Conservation (phyloP, 1,140 invertebrate species). For the Sinonovacula constricta region DNA sequence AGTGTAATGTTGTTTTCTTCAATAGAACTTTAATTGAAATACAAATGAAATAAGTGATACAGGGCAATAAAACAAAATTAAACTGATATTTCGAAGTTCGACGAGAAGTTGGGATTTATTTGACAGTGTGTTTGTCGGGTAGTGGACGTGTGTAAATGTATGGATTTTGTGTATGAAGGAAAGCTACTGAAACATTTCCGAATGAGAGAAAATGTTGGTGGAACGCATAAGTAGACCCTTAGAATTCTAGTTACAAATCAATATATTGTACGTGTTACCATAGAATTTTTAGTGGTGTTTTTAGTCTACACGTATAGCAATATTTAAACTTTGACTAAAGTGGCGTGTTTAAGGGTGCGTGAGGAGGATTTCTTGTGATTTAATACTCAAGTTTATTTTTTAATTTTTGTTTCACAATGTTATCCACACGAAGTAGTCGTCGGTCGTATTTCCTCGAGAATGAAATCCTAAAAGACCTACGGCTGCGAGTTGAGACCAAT, state of each 20-base stretch:
- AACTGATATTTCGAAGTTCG: no score
- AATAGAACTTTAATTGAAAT: no score
- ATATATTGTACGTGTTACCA: background rate
- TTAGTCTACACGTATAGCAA: background rate
- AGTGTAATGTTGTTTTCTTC: no score
- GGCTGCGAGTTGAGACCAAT: constrained; percentile 72
- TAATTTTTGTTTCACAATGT: background rate
- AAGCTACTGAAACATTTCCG: no score
- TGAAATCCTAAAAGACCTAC: constrained; percentile 57
- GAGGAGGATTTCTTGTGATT: background rate
- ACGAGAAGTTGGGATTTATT: no score
- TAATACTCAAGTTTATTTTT: background rate
- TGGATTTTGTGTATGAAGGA: no score
- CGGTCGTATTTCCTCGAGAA: constrained; percentile 16
- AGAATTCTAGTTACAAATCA: background rate
- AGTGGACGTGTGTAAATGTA: no score
- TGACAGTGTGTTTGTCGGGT: no score
- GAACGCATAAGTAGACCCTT: no score
- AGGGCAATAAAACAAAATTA: no score
- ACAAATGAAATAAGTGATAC: no score
- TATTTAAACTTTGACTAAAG: background rate
- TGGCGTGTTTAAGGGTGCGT: background rate
- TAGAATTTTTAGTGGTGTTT: background rate
- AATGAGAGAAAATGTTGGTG: no score
- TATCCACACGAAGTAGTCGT: background rate